Percentiles rank a stretch among this genome's conserved stretches.
Conservation (phyloP, 2,113 vertebrate species). For the Empidonax traillii region DNA sequence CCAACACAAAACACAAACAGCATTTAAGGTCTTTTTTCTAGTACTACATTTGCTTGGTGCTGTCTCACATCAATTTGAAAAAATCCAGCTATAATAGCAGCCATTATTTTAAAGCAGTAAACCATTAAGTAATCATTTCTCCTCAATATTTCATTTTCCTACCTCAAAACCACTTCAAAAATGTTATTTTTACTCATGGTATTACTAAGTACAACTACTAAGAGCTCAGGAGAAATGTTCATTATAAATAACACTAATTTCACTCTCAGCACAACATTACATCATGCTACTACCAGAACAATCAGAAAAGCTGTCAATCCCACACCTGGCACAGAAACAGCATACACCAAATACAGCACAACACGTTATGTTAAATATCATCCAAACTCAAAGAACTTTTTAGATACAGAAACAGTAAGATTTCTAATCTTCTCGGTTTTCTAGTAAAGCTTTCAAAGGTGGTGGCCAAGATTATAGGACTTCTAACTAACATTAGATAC, state of each 20-base stretch:
- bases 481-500: neutral
- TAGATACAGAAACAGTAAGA: neutral
- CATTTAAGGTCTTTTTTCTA: neutral
- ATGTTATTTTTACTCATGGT: neutral
- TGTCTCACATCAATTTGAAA: neutral
- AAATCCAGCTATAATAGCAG: neutral
- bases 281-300: neutral
- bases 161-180: constrained; percentile 29
- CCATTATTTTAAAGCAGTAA: neutral
- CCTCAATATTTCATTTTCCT: neutral
- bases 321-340: neutral
- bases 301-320: neutral
- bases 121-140: neutral
- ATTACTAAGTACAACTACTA: neutral
- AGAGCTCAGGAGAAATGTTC: neutral
- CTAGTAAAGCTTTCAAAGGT: neutral
- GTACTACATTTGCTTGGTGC: neutral
- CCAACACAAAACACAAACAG: neutral
- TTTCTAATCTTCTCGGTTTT: neutral
- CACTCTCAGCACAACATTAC: neutral
- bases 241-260: constrained; percentile 19
- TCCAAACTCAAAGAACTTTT: neutral
- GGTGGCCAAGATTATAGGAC: neutral
- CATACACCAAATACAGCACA: neutral
- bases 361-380: neutral